Base-by-base conservation (phyloP, 2,888 invertebrate genomes). In the Nephrotoma flavescens region DNA sequence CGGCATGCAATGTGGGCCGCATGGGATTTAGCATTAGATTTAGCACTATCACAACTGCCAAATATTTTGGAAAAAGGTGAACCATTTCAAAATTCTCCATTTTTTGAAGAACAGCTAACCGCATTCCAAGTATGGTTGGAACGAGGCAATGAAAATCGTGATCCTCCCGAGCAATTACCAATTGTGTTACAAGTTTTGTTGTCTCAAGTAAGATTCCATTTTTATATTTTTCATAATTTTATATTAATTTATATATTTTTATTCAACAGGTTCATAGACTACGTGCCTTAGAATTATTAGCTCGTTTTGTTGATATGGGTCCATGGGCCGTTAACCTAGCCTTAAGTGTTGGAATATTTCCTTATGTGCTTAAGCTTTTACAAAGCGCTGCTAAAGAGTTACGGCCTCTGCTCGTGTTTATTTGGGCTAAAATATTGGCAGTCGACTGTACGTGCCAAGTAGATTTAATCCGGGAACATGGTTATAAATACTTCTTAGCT, bases 351-450 rank as follows among this genome's bases (percentile, higher is more conserved):
- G 99, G 99, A 89, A 99, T 99, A 90, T 99, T 99, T 92, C 99
- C 99, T 0, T 99, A 99, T 92, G 98, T 99, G 89, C 94, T 99
- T 87, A 99, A 99, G 92, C 92, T 99, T 89, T 93, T 99, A 89
- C 99, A 99, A 92, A 98, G 98, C 89, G 96, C 96, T 88, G 98
- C 98, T 3, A 94, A 95, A 89, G 99, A 99, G 91, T 92, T 99
- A 89, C 93, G 98, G 87, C 97, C 98, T 6, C 94, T 98, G 87
- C 94, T 99, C 89, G 98, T 99, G 84, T 99, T 98, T 91, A 99
- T 99, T 89, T 99, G 99, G 99, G 98, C 99, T 19, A 98, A 99
- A 93, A 98, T 99, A 89, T 93, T 99, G 87, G 98, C 99, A 44
- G 98, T 99, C 5, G 99, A 99, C 91, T 96, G 95, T 91, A 96